These are phyloP conservation scores for Scortum barcoo DNA, from an alignment of 2,113 vertebrate genomes.

Conservation along the genomic window DNA sequence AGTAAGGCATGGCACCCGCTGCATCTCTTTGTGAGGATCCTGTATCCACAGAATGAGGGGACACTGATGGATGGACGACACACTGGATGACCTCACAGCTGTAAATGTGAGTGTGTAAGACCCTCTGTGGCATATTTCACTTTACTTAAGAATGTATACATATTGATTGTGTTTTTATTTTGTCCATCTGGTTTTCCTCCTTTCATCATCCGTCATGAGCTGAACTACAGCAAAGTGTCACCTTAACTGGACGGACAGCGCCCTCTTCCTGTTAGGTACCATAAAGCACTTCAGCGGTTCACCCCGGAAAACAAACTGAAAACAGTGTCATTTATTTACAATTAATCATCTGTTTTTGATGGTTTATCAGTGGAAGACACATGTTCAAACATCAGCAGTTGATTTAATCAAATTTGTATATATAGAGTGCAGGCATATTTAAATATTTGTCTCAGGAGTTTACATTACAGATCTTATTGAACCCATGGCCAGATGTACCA, in stretches of 20 bases:
- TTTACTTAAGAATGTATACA: background rate
- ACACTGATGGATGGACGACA: background rate
- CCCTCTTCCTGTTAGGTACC: background rate
- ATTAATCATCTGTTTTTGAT: too few species aligned
- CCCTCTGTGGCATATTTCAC: background rate
- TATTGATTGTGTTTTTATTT: background rate
- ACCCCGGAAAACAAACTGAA: too few species aligned
- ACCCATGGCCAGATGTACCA: background rate
- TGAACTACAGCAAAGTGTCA: too few species aligned
- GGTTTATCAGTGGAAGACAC: too few species aligned
- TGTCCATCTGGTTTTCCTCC: background rate
- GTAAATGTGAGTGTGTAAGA: background rate
- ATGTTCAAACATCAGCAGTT: too few species aligned
- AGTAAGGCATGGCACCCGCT: too few species aligned
- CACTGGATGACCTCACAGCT: background rate
- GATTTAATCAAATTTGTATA: too few species aligned
- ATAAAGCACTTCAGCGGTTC: background rate
- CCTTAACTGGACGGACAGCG: constrained; percentile 6
- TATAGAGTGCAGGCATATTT: too few species aligned
- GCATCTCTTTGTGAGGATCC: too few species aligned
- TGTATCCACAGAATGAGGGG: background rate
- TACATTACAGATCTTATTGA: background rate
- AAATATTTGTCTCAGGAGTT: too few species aligned
- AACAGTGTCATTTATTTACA: background rate
- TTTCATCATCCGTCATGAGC: background rate